A percentile compares a stretch with the other conserved stretches of the same genome.
Conservation (phyloP, 2,113 vertebrate species). For the Passerina amoena region DNA sequence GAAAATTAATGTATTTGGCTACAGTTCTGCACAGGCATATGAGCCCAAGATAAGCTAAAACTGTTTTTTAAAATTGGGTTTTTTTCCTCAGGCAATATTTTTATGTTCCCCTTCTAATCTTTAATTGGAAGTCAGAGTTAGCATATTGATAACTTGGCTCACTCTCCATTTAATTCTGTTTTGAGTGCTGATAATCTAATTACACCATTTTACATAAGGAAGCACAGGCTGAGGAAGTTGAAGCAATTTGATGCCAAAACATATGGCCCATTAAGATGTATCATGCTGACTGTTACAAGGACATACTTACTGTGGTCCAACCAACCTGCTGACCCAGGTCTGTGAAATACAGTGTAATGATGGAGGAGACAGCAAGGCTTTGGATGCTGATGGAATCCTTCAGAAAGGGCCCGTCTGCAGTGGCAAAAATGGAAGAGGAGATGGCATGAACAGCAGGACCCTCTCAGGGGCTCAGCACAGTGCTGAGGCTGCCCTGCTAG, state of each 20-base stretch:
- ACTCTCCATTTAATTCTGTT: neutral
- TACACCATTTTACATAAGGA: neutral
- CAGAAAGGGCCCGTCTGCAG: conserved; percentile 72
- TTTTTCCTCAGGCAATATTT: neutral
- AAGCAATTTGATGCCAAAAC: neutral
- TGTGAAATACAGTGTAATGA: conserved; percentile 77
- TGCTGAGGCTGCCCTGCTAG: neutral
- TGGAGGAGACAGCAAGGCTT: conserved; percentile 74
- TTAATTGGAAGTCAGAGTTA: conserved; percentile 13
- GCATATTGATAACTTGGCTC: neutral
- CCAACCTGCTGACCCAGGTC: conserved; percentile 80
- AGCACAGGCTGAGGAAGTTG: neutral
- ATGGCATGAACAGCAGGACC: neutral
- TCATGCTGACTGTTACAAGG: neutral
- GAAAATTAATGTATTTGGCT: neutral
- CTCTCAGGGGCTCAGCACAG: neutral
- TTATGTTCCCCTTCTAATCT: neutral
- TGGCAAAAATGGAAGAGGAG: neutral
- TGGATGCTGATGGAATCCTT: conserved; percentile 70
- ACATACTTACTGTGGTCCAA: conserved; percentile 78
- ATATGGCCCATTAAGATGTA: neutral
- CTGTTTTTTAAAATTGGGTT: neutral
- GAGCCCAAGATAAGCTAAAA: neutral
- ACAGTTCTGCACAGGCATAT: neutral
- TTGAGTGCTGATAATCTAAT: neutral